Conservation (phyloP, 1,140 invertebrate genomes). For the Nebria ingens region DNA sequence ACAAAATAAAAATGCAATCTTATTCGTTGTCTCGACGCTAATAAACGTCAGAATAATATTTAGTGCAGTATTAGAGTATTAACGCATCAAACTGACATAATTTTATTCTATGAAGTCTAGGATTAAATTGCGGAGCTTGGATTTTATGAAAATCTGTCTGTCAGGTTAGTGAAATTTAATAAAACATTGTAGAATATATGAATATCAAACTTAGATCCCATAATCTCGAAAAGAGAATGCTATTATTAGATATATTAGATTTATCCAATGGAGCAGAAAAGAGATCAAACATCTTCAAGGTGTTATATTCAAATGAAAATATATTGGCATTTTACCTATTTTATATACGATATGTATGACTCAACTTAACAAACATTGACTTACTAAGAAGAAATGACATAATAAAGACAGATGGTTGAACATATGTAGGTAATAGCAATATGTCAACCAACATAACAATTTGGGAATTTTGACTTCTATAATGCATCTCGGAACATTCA, state of each 20-base stretch:
- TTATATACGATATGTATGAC: no score
- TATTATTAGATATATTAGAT: no score
- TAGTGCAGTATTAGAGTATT: background rate
- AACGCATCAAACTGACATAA: background rate
- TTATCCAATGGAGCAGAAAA: no score
- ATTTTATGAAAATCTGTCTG: background rate
- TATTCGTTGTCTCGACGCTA: no score
- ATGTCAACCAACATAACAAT: background rate
- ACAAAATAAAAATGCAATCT: no score
- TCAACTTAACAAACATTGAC: no score
- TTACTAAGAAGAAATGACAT: background rate
- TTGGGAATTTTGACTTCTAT: background rate
- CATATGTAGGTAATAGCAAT: background rate
- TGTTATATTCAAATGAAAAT: no score
- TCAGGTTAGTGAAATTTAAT: background rate
- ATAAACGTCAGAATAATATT: background rate
- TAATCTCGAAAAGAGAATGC: background rate
- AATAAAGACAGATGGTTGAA: background rate
- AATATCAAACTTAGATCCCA: background rate
- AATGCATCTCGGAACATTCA: background rate
- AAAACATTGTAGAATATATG: background rate
- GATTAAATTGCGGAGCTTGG: background rate
- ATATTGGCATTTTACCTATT: no score
- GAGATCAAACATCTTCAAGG: no score
- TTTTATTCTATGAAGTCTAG: background rate